phyloP scores from a whole-genome alignment of 2,888 invertebrate genomes.

The Spilarctia lutea region DNA sequence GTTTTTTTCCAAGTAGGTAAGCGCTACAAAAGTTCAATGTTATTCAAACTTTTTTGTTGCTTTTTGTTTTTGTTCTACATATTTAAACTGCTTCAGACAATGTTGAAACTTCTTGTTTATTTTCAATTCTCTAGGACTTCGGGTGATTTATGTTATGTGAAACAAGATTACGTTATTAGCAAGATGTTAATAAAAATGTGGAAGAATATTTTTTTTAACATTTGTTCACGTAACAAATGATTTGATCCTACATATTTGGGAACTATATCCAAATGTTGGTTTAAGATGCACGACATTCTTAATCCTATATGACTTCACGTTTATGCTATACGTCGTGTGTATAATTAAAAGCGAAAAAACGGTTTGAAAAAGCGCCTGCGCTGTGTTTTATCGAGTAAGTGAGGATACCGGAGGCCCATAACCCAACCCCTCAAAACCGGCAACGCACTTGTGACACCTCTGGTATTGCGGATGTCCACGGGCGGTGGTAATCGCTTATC shows the following conservation, averaged over 20 bases:
- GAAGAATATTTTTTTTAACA: neutral
- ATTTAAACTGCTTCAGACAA: neutral
- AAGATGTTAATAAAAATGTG: neutral
- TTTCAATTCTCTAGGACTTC: neutral
- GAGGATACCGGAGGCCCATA: no score
- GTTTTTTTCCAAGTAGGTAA: neutral
- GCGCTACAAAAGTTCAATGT: neutral
- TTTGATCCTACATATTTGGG: neutral
- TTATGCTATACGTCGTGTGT: neutral
- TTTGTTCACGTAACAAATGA: neutral
- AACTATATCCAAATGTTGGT: neutral
- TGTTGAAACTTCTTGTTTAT: neutral
- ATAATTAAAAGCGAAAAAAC: neutral
- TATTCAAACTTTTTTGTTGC: neutral
- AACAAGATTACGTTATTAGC: neutral
- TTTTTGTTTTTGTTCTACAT: neutral
- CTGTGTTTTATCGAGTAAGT: no score
- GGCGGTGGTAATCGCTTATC: no score
- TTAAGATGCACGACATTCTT: neutral
- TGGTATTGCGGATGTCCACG: no score
- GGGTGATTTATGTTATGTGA: neutral
- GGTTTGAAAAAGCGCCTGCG: neutral
- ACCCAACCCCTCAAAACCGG: no score
- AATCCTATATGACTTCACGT: neutral
- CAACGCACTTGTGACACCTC: no score